Evolutionary conservation across 2,888 invertebrate species (phyloP), one percentile per base, ranked within the genome.

Genomic region (Herminia tarsipennalis): DNA sequence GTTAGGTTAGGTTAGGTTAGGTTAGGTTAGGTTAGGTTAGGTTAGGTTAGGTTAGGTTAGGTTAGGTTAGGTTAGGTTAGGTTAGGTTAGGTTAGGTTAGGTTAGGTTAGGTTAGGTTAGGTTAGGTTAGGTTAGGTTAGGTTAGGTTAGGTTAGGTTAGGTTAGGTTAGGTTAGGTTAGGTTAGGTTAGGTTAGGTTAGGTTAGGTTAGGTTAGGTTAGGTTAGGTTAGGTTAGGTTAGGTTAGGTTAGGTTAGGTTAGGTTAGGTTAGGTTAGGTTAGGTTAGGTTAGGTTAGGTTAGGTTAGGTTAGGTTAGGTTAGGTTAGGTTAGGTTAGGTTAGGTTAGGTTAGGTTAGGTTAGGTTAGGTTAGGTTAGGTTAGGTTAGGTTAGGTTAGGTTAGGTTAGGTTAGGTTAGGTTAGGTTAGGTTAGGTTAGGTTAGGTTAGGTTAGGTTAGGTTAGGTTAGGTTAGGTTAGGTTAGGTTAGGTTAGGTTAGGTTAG

Each of bases 81-180:
- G 27, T 27, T 27, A 27, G 27, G 27, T 27, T 27, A 27, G 27
- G 27, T 27, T 27, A 27, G 27, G 28, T 29, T 29, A 29, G 28
- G 28, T 29, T 27, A 27, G 27, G 27, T 27, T 27, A 27, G 27
- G 27, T 27, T 27, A 27, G 27, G 27, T 27, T 27, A 27, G 27
- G 27, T 27, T 27, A 27, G 27, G 27, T 27, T 27, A 27, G 44
- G 44, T 41, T 27, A 27, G 27, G 27, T 27, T 27, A 27, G 27
- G 27, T 27, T 27, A 27, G 27, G 27, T 27, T 27, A 27, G 27
- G 27, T 27, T 27, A 27, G 27, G 27, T 27, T 27, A 27, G 27
- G 27, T 27, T 27, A 27, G 27, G 27, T 27, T 27, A 27, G 27
- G 27, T 27, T 27, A 27, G 27, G 27, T 27, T 27, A 27, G 27